Conservation (phyloP, 2,113 vertebrate species). For the Clinocottus analis region DNA sequence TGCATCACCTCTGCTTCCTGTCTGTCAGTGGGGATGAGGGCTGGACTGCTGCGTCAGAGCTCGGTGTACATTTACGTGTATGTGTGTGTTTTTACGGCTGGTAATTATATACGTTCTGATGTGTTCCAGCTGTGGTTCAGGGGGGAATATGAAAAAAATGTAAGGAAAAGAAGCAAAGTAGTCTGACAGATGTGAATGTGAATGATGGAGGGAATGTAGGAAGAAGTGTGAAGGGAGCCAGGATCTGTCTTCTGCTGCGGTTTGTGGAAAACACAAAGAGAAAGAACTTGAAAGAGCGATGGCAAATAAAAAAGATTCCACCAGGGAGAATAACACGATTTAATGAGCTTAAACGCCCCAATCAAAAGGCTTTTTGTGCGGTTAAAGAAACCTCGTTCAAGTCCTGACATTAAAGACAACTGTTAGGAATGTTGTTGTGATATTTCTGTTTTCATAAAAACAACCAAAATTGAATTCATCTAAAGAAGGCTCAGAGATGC, state of each 20-base stretch:
- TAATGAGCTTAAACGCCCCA: constrained; percentile 6
- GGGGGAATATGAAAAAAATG: background rate
- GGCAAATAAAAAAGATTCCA: background rate
- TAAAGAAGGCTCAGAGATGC: background rate
- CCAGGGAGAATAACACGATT: background rate
- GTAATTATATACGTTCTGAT: no score
- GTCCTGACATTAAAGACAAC: constrained; percentile 1
- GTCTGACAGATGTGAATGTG: constrained; percentile 21
- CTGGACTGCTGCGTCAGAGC: background rate
- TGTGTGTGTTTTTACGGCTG: no score
- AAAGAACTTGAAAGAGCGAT: constrained; percentile 3
- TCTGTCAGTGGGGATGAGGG: background rate
- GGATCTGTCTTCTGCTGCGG: constrained; percentile 21
- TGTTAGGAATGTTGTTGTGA: background rate
- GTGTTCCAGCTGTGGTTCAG: constrained; percentile 40
- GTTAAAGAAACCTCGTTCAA: background rate
- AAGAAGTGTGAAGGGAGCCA: background rate
- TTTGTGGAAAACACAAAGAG: constrained; percentile 28
- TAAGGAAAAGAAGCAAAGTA: constrained; percentile 4
- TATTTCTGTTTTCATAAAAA: constrained; percentile 22
- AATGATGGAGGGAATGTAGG: background rate
- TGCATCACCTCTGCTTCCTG: constrained; percentile 59
- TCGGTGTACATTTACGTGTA: background rate
- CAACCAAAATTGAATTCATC: background rate
- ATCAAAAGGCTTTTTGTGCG: background rate